Base-by-base conservation (phyloP, 2,797 vertebrate genomes). In the Pseudomugil gertrudae region DNA sequence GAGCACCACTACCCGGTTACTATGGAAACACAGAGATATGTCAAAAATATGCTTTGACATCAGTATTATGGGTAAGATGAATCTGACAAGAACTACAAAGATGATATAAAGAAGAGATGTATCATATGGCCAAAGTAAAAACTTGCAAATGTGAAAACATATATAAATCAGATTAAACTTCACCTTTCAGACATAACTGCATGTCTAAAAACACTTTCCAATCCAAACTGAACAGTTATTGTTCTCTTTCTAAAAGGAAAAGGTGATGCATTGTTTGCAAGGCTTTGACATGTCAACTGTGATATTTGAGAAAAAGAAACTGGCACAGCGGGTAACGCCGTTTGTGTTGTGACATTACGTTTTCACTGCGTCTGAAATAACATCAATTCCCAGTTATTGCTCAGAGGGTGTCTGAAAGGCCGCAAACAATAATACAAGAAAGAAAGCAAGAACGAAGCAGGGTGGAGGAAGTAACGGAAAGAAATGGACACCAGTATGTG, bases 11-110 rank as follows among this genome's bases (percentile, higher is more conserved):
- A 51, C 48, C 38, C 3, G 80, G n/a, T 86, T 86, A 74, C 86
- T 78, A 80, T 84, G 86, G 86, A 79, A 88, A 87, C 80, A 71
- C 57, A 56, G 47, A 75, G 51, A 79, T 57, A 78, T 78, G 73
- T 83, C 72, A 79, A 79, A 80, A 76, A 63, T 75, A 80, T 75
- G 54, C 63, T 66, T 68, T 83, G 52, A 75, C 54, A 57, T 63
- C 7, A 1, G 24, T 60, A 69, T 74, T 69, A 64, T 64, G 72
- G 63, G 59, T 70, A 36, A 59, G 43, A 0, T 64, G 38, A 77
- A 51, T 2, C 26, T 40, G 23, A 47, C 19, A 13, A 69, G 59
- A 47, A 38, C 63, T 57, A 29, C 23, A 72, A 23, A 50, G 54
- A 72, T 53, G 21, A 35, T 57, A 33, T 8, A 57, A 66, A 51